These are phyloP conservation scores for Bolborhynchus lineola DNA, from an alignment of 2,113 vertebrate species.

Conservation along the genomic window DNA sequence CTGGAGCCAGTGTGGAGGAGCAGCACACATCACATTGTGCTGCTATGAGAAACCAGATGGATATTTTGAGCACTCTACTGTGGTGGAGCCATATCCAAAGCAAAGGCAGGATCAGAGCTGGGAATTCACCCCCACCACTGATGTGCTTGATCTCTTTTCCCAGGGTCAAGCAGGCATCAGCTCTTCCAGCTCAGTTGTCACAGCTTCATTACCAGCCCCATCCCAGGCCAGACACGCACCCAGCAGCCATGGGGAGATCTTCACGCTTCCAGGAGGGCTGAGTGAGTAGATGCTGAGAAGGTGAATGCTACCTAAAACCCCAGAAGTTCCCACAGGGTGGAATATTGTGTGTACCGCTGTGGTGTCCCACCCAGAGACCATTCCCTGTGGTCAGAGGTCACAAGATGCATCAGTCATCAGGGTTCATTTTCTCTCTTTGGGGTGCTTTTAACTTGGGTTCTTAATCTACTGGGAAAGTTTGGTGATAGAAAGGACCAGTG, in stretches of 20 bases:
- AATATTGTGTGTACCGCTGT: accelerated
- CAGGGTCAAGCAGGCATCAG: conserved; percentile 23
- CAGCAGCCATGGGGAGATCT: conserved; percentile 68
- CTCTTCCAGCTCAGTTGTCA: not conserved
- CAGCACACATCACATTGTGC: not conserved
- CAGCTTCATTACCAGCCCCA: not conserved
- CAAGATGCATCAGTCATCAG: not conserved
- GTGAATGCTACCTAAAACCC: not conserved
- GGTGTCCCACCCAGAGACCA: not conserved
- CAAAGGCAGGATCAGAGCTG: not conserved
- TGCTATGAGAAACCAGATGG: not conserved
- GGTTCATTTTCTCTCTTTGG: not conserved
- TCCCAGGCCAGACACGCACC: not conserved
- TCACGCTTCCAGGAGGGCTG: conserved; percentile 83
- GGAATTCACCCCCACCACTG: not conserved
- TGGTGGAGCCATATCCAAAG: not conserved
- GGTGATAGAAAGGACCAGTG: not conserved
- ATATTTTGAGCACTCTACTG: not conserved
- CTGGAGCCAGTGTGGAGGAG: not conserved
- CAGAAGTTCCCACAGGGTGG: not conserved
- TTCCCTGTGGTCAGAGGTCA: not conserved
- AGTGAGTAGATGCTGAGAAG: conserved; percentile 71
- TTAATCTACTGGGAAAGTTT: not conserved
- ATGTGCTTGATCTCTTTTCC: not conserved
- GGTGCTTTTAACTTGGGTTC: not conserved